Base-by-base conservation (phyloP, 2,113 vertebrate genomes). In the Prunella fulvescens region DNA sequence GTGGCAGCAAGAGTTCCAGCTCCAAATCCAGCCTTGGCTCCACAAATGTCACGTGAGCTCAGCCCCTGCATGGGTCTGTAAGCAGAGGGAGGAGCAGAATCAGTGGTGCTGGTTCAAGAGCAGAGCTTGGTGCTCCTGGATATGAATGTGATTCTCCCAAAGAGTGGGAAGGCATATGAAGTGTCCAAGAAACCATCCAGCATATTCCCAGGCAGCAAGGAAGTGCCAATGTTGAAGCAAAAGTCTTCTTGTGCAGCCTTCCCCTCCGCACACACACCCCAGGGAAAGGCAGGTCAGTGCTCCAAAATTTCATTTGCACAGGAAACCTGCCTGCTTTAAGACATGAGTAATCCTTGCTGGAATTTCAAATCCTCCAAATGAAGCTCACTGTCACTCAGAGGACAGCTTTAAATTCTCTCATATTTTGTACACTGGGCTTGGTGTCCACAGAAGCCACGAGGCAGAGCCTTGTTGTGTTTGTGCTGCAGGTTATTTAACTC, bases 231-330 rank as follows among this genome's bases (percentile, higher is more conserved):
- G 28, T 20, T 26, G 58, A 73, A 53, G 54, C 1, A 2, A 77
- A 72, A 76, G 4, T 9, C 10, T 67, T 19, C 45, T 66, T 31
- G 48, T 20, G 25, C 40, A 44, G 9, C n/a, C 11, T 60, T 78
- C 8, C 28, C 11, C 7, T 73, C 29, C 39, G 14, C 4, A 2
- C 22, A 2, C 22, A 57, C 3, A 1, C 6, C 18, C 22, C 2
- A 1, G 31, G 33, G 57, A 57, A 58, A 40, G 62, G 13, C 48
- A 65, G 25, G 14, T 83, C 62, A 57, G n/a, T 0, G 0, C 13
- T 60, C 60, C 54, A 37, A 19, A 7, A 18, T 23, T 39, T n/a
- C 3, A 0, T 29, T 67, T 65, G 24, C 26, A 28, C 10, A 10
- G 44, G 14, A 62, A 25, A 14, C 22, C 19, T 42, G 11, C 5